phyloP scores from a whole-genome alignment of 2,113 vertebrate genomes.

The Oncorhynchus gorbuscha region DNA sequence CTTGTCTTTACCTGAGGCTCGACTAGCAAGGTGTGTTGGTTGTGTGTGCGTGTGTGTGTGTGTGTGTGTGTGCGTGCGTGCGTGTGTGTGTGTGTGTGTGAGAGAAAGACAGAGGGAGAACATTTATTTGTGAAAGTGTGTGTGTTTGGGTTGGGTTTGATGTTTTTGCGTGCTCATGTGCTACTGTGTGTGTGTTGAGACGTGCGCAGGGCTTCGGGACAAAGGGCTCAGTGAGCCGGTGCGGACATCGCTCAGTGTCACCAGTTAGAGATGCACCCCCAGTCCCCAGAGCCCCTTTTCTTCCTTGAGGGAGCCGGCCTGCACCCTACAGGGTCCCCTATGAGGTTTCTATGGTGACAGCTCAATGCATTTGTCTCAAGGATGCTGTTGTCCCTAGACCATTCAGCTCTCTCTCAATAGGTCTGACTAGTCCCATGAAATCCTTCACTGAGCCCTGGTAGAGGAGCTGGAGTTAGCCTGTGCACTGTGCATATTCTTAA shows the following conservation, averaged over 20 bases:
- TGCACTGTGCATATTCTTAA: slow-evolving; percentile 26
- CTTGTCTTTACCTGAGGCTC: neutral
- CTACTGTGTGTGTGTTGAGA: slow-evolving; percentile 28
- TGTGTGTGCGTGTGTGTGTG: neutral
- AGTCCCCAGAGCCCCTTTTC: slow-evolving; percentile 19
- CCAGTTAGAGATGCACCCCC: slow-evolving; percentile 37
- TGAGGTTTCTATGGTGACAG: slow-evolving; percentile 51
- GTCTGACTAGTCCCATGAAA: slow-evolving; percentile 50
- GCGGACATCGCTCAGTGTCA: slow-evolving; percentile 61
- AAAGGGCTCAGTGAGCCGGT: slow-evolving; percentile 65
- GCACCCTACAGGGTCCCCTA: slow-evolving; percentile 45
- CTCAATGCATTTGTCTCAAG: slow-evolving; percentile 57
- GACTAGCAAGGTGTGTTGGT: neutral
- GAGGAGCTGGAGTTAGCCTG: slow-evolving; percentile 25
- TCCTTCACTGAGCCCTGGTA: slow-evolving; percentile 28
- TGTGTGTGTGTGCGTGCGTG: neutral
- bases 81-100: neutral
- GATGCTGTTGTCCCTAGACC: slow-evolving; percentile 45
- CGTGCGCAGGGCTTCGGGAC: slow-evolving; percentile 33
- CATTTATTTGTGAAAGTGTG: neutral
- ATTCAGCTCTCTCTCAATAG: slow-evolving; percentile 64
- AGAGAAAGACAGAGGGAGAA: neutral
- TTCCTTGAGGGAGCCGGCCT: slow-evolving; percentile 33
- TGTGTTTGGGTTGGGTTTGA: slow-evolving; percentile 1
- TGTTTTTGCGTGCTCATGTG: neutral